Percentiles rank a stretch among this genome's conserved stretches.
Conservation (phyloP, 2,888 invertebrate genomes). For the Eupeodes luniger region DNA sequence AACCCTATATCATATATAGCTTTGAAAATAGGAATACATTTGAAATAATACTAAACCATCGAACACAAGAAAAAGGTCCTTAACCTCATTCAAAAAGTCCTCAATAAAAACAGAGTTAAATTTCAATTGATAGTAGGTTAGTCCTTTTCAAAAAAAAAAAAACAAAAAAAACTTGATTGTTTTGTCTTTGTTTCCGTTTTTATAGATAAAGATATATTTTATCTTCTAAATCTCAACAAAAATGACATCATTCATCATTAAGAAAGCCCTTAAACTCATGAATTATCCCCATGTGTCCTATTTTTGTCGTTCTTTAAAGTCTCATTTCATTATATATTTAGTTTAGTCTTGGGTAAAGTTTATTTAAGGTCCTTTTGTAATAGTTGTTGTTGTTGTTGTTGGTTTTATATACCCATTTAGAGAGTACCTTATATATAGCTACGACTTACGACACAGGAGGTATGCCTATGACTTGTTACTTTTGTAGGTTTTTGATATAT, state of each 20-base stretch:
- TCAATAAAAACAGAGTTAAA: neutral
- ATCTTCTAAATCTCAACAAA: conserved; percentile 1
- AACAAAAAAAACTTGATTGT: neutral
- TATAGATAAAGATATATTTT: neutral
- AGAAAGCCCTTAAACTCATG: conserved; percentile 20
- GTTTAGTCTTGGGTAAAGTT: neutral
- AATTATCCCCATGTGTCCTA: conserved; percentile 49
- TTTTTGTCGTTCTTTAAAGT: neutral
- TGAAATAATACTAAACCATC: too few species aligned
- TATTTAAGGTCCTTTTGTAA: conserved; percentile 39
- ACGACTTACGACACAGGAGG: neutral
- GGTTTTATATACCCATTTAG: neutral
- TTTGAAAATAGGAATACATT: too few species aligned
- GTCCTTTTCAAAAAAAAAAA: neutral
- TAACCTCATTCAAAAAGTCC: neutral
- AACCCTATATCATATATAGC: too few species aligned
- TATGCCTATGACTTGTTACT: neutral
- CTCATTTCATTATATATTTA: conserved; percentile 23
- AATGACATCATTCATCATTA: conserved; percentile 48
- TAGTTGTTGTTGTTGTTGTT: neutral
- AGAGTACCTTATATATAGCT: too few species aligned
- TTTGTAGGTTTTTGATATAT: neutral
- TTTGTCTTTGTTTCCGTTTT: neutral
- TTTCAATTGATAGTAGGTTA: neutral
- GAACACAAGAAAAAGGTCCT: neutral